Evolutionary conservation across 92 coral and sea anemone genomes (phyloP), one percentile per base, ranked within the genome.

Genomic region (Galaxea fascicularis): DNA sequence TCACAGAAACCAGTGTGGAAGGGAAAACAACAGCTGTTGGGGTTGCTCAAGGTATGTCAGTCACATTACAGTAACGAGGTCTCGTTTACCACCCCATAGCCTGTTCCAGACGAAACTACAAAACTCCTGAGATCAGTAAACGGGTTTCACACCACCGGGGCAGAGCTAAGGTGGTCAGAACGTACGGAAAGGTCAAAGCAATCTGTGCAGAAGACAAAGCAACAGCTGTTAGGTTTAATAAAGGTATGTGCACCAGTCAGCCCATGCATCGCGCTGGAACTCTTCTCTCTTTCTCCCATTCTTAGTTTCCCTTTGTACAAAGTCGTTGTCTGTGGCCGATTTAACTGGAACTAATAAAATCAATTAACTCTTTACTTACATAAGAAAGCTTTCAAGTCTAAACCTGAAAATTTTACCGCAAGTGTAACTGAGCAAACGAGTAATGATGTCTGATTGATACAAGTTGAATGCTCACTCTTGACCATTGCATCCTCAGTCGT

Each of bases 221-320:
- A 93, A 53, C 98, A 94, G 59, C 31, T 92, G 27, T 60, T 79
- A 10, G 98, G 93, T 10, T 69, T 94, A 49, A 58, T 92, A 17
- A 88, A 75, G 98, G 98, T 94, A 75, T 17, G 87, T 73, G 6
- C 17, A 27, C 68, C 30, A 25, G 68, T 25, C 39, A 11, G 15
- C 18, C 14, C 68, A 63, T 17, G 67, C 31, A 11, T 62, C 67
- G 8, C 26, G 31, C 67, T 24, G 10, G 31, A 62, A 8, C 67
- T 62, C 65, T 4, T 10, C 4, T 4, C 65, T 1, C n/a, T 62
- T 25, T 22, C 16, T 25, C 67, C 12, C 26, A 15, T 62, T 62
- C 15, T 10, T 26, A 10, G 31, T 62, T 22, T 31, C 9, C 31
- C 1, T 25, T 17, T 31, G 25, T 0, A 62, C 67, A 14, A 31